These are phyloP conservation scores for Strix aluco DNA, from an alignment of 2,113 vertebrate species.

Conservation along the genomic window DNA sequence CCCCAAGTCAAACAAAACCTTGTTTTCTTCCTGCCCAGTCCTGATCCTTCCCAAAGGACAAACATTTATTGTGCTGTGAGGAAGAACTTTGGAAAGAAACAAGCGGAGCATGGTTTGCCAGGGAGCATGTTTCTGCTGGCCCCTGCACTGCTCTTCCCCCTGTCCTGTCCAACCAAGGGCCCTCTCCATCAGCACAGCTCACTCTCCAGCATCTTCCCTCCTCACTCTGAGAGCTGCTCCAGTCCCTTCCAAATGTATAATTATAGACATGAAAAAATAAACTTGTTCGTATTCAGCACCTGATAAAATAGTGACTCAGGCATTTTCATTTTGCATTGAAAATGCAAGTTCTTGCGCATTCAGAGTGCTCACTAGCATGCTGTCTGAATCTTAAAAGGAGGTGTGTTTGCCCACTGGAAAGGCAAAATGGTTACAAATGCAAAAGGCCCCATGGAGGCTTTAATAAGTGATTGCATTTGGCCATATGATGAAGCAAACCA, in stretches of 20 bases:
- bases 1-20: background rate
- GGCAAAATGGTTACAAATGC: background rate
- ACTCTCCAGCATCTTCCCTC: background rate
- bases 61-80: background rate
- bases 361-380: background rate
- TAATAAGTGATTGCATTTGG: background rate
- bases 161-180: background rate
- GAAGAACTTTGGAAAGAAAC: background rate
- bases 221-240: background rate
- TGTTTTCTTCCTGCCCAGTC: background rate
- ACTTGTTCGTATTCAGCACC: conserved; percentile 31
- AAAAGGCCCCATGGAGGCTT: background rate
- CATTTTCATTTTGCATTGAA: conserved; percentile 38
- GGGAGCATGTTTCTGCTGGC: background rate
- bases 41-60: background rate
- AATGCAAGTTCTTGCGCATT: background rate
- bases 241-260: background rate
- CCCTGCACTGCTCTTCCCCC: background rate
- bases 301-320: conserved; percentile 57
- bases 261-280: conserved; percentile 30
- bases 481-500: background rate
- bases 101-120: background rate
- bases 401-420: conserved; percentile 1
- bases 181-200: background rate
- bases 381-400: background rate